phyloP scores from a whole-genome alignment of 2,888 invertebrate genomes.

The Argyra leucocephala region DNA sequence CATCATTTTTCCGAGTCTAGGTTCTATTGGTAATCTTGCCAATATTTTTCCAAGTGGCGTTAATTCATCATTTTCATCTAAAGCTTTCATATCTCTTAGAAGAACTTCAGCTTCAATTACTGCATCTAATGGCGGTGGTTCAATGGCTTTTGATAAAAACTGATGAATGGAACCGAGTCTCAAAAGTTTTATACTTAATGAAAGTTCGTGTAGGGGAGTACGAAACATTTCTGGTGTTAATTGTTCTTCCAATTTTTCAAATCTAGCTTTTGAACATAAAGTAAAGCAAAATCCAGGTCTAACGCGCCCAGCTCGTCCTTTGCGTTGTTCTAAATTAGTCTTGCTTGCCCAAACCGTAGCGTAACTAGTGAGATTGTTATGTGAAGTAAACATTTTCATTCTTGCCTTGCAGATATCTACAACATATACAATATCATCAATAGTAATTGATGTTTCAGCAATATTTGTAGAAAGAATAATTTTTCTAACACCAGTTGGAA shows the following conservation, averaged over 20 bases:
- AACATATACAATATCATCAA: conserved; percentile 96
- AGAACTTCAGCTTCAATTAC: conserved; percentile 93
- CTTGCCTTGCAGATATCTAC: conserved; percentile 96
- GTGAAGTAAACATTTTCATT: conserved; percentile 94
- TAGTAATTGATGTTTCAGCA: conserved; percentile 96
- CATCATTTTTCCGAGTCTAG: conserved; percentile 93
- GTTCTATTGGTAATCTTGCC: conserved; percentile 91
- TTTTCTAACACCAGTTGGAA: conserved; percentile 75
- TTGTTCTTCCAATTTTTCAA: conserved; percentile 69
- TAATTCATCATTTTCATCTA: conserved; percentile 76
- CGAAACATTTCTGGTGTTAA: conserved; percentile 96
- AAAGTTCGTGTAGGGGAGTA: conserved; percentile 90
- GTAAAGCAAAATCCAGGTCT: conserved; percentile 90
- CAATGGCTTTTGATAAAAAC: conserved; percentile 89
- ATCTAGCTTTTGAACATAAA: conserved; percentile 71
- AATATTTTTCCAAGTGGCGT: conserved; percentile 89
- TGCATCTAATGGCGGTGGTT: conserved; percentile 94
- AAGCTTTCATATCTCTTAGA: conserved; percentile 77
- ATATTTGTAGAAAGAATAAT: conserved; percentile 96
- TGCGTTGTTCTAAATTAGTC: conserved; percentile 84
- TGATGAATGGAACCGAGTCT: conserved; percentile 85
- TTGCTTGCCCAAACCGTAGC: conserved; percentile 93
- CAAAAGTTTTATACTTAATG: conserved; percentile 77
- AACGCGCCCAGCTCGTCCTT: conserved; percentile 92
- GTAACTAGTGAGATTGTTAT: conserved; percentile 98